Base-by-base conservation (phyloP, 1,140 invertebrate species). In the Leptinotarsa lineolata region DNA sequence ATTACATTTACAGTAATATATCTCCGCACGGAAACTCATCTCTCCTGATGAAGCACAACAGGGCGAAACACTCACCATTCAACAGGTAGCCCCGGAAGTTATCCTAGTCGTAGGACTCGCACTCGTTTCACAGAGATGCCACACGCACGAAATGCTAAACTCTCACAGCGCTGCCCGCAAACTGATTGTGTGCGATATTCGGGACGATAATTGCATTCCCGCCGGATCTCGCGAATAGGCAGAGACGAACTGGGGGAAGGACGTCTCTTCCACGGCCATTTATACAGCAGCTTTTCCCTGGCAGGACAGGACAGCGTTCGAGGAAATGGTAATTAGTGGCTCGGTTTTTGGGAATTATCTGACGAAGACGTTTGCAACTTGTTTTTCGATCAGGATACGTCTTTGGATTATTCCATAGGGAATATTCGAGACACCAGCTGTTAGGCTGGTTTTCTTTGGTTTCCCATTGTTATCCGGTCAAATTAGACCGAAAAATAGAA, bases 221-320 rank as follows among this genome's bases (percentile, higher is more conserved):
- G 20, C 20, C 61, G 61, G 61, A 63, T 63, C 20, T 63, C 61
- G 61, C 61, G 61, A 63, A 63, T 63, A 63, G 61, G 13, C 61
- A 63, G 61, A 63, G 61, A 63, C 61, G 21, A 16, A 63, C 61
- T 63, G 61, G 61, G 61, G 61, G 61, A 63, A 13, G 20, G 24
- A 15, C 61, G 58, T 59, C 61, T 63, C 20, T 63, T 63, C 20
- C 16, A 63, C 61, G 2, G 61, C 20, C 61, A 63, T 63, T 63
- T 63, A 63, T 63, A 63, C 61, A 4, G 20, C 48, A 15, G 48
- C 48, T 54, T 54, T 54, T 54, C 48, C 48, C 48, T 54, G 48
- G 48, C n/a, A 12, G 48, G n/a, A 13, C 5, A 12, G 48, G n/a
- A 54, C 15, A 15, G 48, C 48, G 13, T 54, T 4, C 48, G 4